Percentiles rank a stretch among this genome's conserved stretches.
Evolutionary conservation across 2,113 vertebrate species (phyloP).

Genomic region (Pimephales promelas): DNA sequence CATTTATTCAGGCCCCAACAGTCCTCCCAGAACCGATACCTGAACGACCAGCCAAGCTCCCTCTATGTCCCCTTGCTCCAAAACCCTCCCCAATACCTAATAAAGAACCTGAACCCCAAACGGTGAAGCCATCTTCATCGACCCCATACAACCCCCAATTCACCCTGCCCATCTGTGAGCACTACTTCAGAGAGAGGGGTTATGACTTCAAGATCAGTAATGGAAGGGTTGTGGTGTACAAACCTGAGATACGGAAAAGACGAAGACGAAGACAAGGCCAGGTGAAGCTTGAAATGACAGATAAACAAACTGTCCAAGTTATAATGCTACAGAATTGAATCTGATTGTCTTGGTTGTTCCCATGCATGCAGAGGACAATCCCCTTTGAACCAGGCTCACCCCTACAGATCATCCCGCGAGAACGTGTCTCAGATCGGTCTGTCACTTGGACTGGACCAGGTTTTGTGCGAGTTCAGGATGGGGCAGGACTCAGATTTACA

Average conservation of each 20-base stretch:
- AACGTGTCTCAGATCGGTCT: constrained; percentile 61
- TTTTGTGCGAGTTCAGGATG: constrained; percentile 75
- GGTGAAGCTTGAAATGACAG: constrained; percentile 64
- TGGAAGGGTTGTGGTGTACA: constrained; percentile 78
- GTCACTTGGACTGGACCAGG: constrained; percentile 83
- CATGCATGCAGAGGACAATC: constrained; percentile 60
- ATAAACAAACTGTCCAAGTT: neutral
- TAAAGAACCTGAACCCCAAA: neutral
- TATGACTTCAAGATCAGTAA: constrained; percentile 79
- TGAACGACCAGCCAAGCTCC: constrained; percentile 28
- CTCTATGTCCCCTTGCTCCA: neutral
- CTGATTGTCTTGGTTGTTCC: constrained; percentile 10
- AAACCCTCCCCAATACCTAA: neutral
- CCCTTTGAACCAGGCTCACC: constrained; percentile 59
- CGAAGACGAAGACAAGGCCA: constrained; percentile 65
- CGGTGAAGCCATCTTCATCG: neutral
- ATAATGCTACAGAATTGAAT: neutral
- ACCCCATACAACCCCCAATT: neutral
- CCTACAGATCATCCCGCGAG: constrained; percentile 70
- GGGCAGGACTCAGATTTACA: constrained; percentile 81
- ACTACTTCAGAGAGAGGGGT: constrained; percentile 81
- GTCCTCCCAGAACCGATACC: neutral
- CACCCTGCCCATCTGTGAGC: constrained; percentile 78
- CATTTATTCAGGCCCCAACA: neutral
- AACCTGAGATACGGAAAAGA: constrained; percentile 64